These are phyloP conservation scores for Nematolebias whitei DNA, from an alignment of 2,113 vertebrate genomes.

Conservation along the genomic window DNA sequence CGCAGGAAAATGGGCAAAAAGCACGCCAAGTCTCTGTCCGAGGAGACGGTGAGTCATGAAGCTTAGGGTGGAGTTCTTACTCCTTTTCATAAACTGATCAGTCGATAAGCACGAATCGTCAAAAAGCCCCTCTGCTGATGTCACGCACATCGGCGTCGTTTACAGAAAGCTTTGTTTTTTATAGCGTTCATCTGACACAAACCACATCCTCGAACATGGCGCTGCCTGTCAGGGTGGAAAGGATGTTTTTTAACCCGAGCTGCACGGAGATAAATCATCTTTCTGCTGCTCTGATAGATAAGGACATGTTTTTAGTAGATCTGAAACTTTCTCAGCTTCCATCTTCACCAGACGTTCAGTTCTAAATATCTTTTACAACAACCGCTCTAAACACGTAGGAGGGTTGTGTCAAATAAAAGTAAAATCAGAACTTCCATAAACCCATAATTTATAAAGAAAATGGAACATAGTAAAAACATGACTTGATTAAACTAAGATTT, in stretches of 20 bases:
- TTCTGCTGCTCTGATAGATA: background rate
- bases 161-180: constrained; percentile 18
- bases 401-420: too few species aligned
- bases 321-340: constrained; percentile 9
- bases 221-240: background rate
- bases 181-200: constrained; percentile 30
- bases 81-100: background rate
- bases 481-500: too few species aligned
- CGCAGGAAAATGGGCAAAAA: constrained; percentile 91
- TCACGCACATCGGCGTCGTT: background rate
- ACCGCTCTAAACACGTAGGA: too few species aligned
- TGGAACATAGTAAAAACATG: too few species aligned
- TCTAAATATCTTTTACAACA: background rate
- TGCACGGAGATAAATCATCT: background rate
- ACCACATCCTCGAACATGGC: constrained; percentile 53
- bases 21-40: constrained; percentile 86
- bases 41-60: constrained; percentile 84
- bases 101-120: background rate
- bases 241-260: background rate
- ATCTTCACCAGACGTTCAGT: background rate
- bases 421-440: too few species aligned
- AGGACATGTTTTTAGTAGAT: constrained; percentile 7
- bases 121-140: background rate
- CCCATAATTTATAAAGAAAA: too few species aligned
- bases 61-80: background rate